Percentiles rank a stretch among this genome's conserved stretches.
These are phyloP conservation scores for Orycteropus afer DNA, from an alignment of 2,113 vertebrate species.

Conservation along the genomic window DNA sequence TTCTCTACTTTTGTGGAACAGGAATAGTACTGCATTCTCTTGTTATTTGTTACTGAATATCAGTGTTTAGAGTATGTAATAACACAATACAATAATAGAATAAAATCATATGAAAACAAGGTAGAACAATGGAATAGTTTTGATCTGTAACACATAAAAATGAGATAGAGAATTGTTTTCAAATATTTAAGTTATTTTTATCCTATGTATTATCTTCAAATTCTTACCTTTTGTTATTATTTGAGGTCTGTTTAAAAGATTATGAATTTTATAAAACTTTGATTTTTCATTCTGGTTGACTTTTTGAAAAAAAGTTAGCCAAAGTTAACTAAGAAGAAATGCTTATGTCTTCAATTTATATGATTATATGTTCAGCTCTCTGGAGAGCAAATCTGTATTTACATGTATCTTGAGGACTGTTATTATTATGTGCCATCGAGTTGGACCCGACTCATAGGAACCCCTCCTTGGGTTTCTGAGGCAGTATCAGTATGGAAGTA, in stretches of 20 bases:
- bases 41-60: background rate
- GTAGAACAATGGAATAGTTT: background rate
- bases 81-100: background rate
- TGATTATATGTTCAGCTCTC: background rate
- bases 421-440: too few species aligned
- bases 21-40: background rate
- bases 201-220: background rate
- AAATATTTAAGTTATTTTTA: constrained; percentile 32
- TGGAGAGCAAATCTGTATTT: background rate
- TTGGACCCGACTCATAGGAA: too few species aligned
- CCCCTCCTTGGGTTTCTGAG: too few species aligned
- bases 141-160: background rate
- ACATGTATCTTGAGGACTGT: background rate
- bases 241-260: background rate
- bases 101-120: background rate
- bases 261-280: background rate
- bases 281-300: background rate
- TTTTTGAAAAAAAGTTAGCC: constrained; percentile 5
- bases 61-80: background rate
- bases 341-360: background rate
- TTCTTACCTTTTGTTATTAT: constrained; percentile 1
- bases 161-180: background rate
- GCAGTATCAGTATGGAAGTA: too few species aligned
- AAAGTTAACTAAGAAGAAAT: background rate
- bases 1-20: background rate